These are phyloP conservation scores for Latrodectus elegans DNA, from an alignment of 2,888 invertebrate genomes.

Conservation along the genomic window DNA sequence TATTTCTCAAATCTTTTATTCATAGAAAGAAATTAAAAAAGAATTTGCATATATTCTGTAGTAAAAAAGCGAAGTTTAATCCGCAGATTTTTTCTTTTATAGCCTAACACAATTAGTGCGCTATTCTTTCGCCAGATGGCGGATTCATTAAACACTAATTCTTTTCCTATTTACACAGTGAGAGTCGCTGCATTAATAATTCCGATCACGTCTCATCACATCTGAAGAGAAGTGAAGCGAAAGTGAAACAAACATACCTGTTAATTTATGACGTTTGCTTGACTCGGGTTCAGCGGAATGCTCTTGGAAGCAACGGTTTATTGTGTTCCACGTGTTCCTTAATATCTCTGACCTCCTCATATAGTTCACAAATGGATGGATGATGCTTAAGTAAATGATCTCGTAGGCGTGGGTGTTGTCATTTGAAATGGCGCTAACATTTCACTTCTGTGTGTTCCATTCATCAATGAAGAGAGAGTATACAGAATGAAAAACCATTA, in stretches of 20 bases:
- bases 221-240: slow-evolving; percentile 6
- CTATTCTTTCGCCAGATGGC: slow-evolving; percentile 34
- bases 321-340: slow-evolving; percentile 12
- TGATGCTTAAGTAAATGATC: slow-evolving; percentile 12
- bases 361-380: not conserved
- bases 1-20: too few species aligned
- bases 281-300: not conserved
- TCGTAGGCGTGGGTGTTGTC: slow-evolving; percentile 14
- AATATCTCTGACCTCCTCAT: slow-evolving; percentile 17
- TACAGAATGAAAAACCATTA: too few species aligned
- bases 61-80: too few species aligned
- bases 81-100: too few species aligned
- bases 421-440: not conserved
- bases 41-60: too few species aligned
- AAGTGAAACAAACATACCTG: slow-evolving; percentile 32
- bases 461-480: not conserved
- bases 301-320: slow-evolving; percentile 5
- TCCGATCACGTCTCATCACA: slow-evolving; percentile 25
- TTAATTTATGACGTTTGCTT: slow-evolving; percentile 27
- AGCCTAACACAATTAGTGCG: not conserved
- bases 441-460: not conserved
- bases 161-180: slow-evolving; percentile 9
- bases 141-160: not conserved
- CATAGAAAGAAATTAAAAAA: too few species aligned
- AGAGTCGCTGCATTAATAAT: not conserved